Base-by-base conservation (phyloP, 2,888 invertebrate species). In the Sphinx pinastri region DNA sequence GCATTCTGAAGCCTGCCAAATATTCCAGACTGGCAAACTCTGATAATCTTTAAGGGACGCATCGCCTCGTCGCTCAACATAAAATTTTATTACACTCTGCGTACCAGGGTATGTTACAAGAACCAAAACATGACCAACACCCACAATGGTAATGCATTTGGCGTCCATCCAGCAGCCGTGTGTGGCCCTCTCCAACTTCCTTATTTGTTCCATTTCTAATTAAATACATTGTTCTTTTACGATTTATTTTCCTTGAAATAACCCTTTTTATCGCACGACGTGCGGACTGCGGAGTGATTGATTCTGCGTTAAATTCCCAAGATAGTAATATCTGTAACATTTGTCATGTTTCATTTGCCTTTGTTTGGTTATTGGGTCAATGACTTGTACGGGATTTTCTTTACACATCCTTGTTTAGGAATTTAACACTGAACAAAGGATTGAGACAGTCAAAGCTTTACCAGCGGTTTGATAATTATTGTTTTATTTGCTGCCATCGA, bases 61-160 rank as follows among this genome's bases (percentile, higher is more conserved):
- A 8, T 38, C 8, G 38, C 8, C 38, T 38, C 38, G 38, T 38
- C 38, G 38, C 38, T 38, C 38, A 38, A 38, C 38, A 38, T 38
- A 7, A 38, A 38, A 38, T 38, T 38, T 38, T 38, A 38, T 38
- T 38, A 38, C 38, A 8, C 38, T 38, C 38, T 38, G 8, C 38
- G 1, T 38, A 38, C 7, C 38, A 38, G 38, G 38, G 8, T 4
- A 38, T 38, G 38, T 38, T 52, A 52, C 52, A 45, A 52, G 69
- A 14, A 45, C 45, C 59, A 60, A 25, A 60, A 54, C 60, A 69
- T 13, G 63, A 54, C 73, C 73, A 70, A 60, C 54, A 70, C 69
- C 71, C 74, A 82, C 83, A 81, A 81, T 81, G 81, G 78, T 76
- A 73, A 70, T 75, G 75, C 78, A 75, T 71, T 80, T 81, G 82